Conservation (phyloP, 2,888 invertebrate genomes). For the Tetragonula carbonaria region DNA sequence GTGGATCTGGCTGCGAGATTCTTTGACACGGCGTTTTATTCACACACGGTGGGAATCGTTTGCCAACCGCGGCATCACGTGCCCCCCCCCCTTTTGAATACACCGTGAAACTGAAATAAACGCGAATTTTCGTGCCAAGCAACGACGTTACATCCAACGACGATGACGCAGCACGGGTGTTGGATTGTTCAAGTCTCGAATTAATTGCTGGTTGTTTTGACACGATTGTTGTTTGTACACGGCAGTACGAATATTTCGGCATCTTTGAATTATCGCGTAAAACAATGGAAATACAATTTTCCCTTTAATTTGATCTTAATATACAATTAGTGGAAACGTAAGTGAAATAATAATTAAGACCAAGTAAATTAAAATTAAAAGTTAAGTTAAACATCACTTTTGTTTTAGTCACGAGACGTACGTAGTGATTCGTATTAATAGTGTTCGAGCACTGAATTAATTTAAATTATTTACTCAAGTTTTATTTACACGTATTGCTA, state of each 20-base stretch:
- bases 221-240: no score
- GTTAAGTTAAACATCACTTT: no score
- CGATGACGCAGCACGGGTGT: not conserved
- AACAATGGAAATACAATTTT: no score
- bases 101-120: not conserved
- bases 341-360: not conserved
- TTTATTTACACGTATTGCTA: no score
- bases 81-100: not conserved
- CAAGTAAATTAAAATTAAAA: no score
- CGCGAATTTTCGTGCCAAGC: not conserved
- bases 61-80: constrained; percentile 6
- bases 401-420: no score
- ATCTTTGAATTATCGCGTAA: no score
- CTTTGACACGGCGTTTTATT: constrained; percentile 23
- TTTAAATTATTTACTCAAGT: no score
- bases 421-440: no score
- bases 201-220: not conserved
- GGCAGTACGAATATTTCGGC: no score
- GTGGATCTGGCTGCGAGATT: not conserved
- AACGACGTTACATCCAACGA: not conserved
- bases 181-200: not conserved
- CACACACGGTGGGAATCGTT: constrained; percentile 23
- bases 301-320: no score
- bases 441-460: no score
- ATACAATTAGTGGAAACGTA: not conserved